These are phyloP conservation scores for Cyanoramphus novaezelandiae DNA, from an alignment of 2,113 vertebrate species.

Conservation along the genomic window DNA sequence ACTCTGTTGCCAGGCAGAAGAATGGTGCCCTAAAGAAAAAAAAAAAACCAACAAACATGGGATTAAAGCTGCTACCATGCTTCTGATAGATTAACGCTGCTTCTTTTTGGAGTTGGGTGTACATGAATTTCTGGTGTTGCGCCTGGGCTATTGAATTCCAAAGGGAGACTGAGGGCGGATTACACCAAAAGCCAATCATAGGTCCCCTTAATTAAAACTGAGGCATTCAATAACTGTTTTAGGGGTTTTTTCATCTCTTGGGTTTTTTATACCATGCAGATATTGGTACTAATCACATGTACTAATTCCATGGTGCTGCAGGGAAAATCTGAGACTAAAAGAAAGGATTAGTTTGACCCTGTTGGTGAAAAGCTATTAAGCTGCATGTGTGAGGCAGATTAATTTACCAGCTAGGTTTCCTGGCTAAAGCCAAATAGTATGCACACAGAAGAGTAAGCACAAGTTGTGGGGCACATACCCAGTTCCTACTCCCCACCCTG, in stretches of 20 bases:
- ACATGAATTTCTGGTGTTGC: background rate
- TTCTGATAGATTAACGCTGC: background rate
- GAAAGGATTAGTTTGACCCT: background rate
- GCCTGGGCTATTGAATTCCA: background rate
- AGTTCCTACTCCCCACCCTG: background rate
- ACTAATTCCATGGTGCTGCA: background rate
- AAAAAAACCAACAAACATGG: background rate
- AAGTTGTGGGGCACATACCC: background rate
- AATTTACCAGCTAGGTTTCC: background rate
- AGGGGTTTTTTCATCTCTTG: background rate
- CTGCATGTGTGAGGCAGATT: background rate
- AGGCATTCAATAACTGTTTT: background rate
- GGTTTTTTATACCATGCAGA: background rate
- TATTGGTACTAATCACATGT: background rate
- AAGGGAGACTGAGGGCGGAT: background rate
- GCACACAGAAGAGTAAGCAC: background rate
- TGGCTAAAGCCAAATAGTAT: background rate
- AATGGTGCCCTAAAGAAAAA: constrained; percentile 85
- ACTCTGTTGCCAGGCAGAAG: constrained; percentile 94
- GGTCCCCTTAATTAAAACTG: background rate
- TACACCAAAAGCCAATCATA: background rate
- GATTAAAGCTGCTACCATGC: background rate
- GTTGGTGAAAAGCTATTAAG: background rate
- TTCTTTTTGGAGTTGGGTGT: background rate
- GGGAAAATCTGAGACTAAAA: background rate